Conservation (phyloP, 2,888 invertebrate species). For the Troilus luridus region DNA sequence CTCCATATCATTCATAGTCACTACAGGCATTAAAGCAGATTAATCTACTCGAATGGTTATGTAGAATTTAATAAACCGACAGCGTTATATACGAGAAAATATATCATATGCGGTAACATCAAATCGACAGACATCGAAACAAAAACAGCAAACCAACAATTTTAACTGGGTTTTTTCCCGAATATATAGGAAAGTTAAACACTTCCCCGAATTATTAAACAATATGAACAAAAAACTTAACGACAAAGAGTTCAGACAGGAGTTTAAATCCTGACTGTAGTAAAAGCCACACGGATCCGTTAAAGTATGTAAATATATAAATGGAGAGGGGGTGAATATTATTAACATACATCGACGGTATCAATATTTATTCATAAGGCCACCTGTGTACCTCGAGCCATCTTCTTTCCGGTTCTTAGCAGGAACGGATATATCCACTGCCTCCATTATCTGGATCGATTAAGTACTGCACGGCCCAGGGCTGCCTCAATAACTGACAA, state of each 20-base stretch:
- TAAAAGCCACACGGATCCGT: neutral
- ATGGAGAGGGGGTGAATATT: slow-evolving; percentile 12
- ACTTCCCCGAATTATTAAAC: neutral
- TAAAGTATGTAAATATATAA: slow-evolving; percentile 41
- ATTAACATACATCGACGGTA: slow-evolving; percentile 40
- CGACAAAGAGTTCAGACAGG: neutral
- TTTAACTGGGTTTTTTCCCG: too few relatives aligned
- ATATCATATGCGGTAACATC: too few relatives aligned
- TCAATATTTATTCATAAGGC: slow-evolving; percentile 42
- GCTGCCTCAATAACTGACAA: slow-evolving; percentile 10
- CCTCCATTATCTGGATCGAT: slow-evolving; percentile 20
- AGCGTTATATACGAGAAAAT: too few relatives aligned
- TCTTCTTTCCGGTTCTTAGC: slow-evolving; percentile 9
- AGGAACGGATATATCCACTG: slow-evolving; percentile 9
- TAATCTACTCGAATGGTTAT: too few relatives aligned
- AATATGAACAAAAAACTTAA: neutral
- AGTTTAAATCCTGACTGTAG: neutral
- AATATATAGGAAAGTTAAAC: too few relatives aligned
- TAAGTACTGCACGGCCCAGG: slow-evolving; percentile 15
- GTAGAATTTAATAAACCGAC: too few relatives aligned
- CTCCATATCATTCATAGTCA: too few relatives aligned
- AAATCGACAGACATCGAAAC: too few relatives aligned
- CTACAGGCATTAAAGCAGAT: too few relatives aligned
- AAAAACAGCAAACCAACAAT: too few relatives aligned
- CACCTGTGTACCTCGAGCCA: slow-evolving; percentile 47